Evolutionary conservation across 2,888 invertebrate species (phyloP).

Genomic region (Zygogramma bicolorata): DNA sequence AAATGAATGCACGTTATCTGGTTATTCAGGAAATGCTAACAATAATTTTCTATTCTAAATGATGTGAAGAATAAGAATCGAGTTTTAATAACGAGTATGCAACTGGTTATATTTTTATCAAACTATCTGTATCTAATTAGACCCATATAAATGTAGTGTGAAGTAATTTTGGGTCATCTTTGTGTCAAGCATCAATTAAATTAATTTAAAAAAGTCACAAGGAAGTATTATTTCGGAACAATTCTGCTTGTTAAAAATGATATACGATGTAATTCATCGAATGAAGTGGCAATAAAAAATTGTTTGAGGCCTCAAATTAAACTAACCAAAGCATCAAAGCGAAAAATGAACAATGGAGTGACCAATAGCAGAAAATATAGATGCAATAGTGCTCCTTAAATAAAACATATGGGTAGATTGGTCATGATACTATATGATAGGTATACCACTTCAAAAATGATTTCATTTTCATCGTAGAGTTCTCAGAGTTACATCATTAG

Average conservation of each 20-base stretch:
- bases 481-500: no score
- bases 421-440: no score
- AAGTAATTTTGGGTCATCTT: slow-evolving; percentile 49
- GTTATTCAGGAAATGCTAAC: slow-evolving; percentile 15
- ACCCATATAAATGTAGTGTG: slow-evolving; percentile 48
- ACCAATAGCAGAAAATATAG: not conserved
- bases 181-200: slow-evolving; percentile 44
- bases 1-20: slow-evolving; percentile 32
- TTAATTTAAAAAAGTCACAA: slow-evolving; percentile 39
- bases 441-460: no score
- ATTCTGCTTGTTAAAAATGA: not conserved
- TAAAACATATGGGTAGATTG: no score
- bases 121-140: slow-evolving; percentile 51
- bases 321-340: not conserved
- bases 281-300: not conserved
- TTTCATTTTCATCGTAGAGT: no score
- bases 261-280: not conserved
- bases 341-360: slow-evolving; percentile 1
- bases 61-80: slow-evolving; percentile 51
- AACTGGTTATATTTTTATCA: slow-evolving; percentile 51
- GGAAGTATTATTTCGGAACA: slow-evolving; percentile 29
- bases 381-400: no score
- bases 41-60: slow-evolving; percentile 40
- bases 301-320: not conserved
- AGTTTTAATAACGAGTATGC: slow-evolving; percentile 27